Evolutionary conservation across 2,888 invertebrate species (phyloP), one percentile per base, ranked within the genome.

Genomic region (Encarsia formosa): DNA sequence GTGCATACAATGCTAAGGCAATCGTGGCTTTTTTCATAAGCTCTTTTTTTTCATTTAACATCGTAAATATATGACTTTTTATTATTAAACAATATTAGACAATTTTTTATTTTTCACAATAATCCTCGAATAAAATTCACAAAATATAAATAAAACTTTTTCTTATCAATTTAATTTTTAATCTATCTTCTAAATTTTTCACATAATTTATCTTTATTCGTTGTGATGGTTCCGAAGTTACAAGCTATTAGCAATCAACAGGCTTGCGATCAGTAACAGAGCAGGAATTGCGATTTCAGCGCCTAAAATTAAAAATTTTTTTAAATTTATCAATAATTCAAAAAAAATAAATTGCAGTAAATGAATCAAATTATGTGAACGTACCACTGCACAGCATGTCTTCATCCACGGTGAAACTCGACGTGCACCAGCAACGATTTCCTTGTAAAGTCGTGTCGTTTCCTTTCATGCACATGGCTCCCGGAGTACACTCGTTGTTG

Each of bases 401-500:
- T 52, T 80, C 81, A 69, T 86, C 86, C 48, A 77, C 77, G 49
- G 77, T 77, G 59, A 78, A 85, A 0, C 85, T 85, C 47, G 79
- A 82, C 56, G 60, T 65, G 52, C 74, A 74, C 29, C 64, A 63
- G 58, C 74, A 74, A 11, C 66, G 69, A 58, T 64, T 73, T n/a
- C 63, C 69, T 4, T 59, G 22, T 32, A 59, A 34, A 6, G 58
- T 59, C 11, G 52, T 60, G 15, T 63, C 64, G 5, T 61, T 65
- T 5, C 65, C 62, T 13, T 60, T 43, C 26, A 77, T 76, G 65
- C 86, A 86, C 49, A 81, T 76, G 45, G 85, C 77, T 0, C 82
- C 82, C 22, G 82, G 81, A 62, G 81, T 79, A 61, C 86, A 86
- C 46, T 86, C 85, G 46, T 78, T 76, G 60, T 80, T 78, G 63